A percentile compares a stretch with the other conserved stretches of the same genome.
These are phyloP conservation scores for Troglohyphantes excavatus DNA, from an alignment of 2,888 invertebrate genomes.

Conservation along the genomic window DNA sequence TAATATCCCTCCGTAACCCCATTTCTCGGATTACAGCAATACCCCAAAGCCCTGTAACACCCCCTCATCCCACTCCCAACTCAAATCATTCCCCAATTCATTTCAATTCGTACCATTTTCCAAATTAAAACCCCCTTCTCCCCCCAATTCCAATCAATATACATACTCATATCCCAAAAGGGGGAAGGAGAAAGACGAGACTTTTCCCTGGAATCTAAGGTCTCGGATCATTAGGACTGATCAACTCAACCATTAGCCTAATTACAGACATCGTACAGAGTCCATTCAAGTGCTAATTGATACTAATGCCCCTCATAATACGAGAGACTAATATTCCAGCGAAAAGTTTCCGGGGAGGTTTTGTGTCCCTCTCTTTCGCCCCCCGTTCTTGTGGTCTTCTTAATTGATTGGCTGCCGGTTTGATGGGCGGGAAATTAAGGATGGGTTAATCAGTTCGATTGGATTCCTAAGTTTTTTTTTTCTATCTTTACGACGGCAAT, in stretches of 20 bases:
- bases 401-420: conserved; percentile 60
- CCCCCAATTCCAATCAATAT: conserved; percentile 51
- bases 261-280: conserved; percentile 66
- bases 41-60: neutral
- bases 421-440: conserved; percentile 63
- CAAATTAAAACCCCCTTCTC: conserved; percentile 43
- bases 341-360: conserved; percentile 60
- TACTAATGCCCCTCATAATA: conserved; percentile 75
- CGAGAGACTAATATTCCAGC: conserved; percentile 50
- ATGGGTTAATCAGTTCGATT: conserved; percentile 49
- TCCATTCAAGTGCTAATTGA: conserved; percentile 69
- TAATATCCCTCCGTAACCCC: neutral
- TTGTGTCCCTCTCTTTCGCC: conserved; percentile 17
- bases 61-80: conserved; percentile 6
- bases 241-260: conserved; percentile 73
- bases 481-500: neutral
- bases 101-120: conserved; percentile 41
- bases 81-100: conserved; percentile 34
- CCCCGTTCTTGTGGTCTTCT: conserved; percentile 10
- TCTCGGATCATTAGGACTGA: conserved; percentile 70
- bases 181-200: conserved; percentile 14
- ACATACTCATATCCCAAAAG: conserved; percentile 43
- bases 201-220: conserved; percentile 48
- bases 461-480: conserved; percentile 2
- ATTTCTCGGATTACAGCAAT: neutral